phyloP scores from a whole-genome alignment of 2,888 invertebrate genomes.

The Marasmarcha lunaedactyla region DNA sequence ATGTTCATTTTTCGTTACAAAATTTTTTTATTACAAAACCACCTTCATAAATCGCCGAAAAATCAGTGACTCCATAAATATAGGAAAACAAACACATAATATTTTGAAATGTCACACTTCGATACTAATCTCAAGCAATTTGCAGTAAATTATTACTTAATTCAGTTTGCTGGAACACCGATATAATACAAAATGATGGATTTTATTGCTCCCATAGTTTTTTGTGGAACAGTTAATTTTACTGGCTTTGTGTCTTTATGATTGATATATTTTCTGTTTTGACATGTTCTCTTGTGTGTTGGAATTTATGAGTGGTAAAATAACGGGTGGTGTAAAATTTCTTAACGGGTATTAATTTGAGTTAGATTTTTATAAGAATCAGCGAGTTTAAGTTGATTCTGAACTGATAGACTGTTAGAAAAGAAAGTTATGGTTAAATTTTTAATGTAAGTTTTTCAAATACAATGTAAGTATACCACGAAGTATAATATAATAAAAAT shows the following conservation, averaged over 20 bases:
- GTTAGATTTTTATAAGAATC: not conserved
- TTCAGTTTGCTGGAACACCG: constrained; percentile 17
- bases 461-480: no score
- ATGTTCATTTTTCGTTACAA: no score
- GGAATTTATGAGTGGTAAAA: no score
- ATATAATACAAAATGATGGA: not conserved
- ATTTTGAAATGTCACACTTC: constrained; percentile 25
- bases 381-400: no score
- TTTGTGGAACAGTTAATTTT: constrained; percentile 19
- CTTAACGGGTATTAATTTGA: not conserved
- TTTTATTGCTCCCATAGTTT: not conserved
- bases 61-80: constrained; percentile 11
- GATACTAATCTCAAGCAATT: constrained; percentile 44
- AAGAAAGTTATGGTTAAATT: no score
- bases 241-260: constrained; percentile 26
- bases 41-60: not conserved
- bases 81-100: constrained; percentile 11
- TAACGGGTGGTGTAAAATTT: no score
- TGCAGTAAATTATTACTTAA: constrained; percentile 64
- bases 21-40: no score
- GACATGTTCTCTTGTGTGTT: constrained; percentile 4
- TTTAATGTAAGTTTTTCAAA: no score
- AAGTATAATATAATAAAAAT: no score
- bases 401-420: no score
- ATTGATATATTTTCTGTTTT: constrained; percentile 28